Percentiles rank a stretch among this genome's conserved stretches.
Conservation (phyloP, 2,113 vertebrate genomes). For the Mormyrus lacerda region DNA sequence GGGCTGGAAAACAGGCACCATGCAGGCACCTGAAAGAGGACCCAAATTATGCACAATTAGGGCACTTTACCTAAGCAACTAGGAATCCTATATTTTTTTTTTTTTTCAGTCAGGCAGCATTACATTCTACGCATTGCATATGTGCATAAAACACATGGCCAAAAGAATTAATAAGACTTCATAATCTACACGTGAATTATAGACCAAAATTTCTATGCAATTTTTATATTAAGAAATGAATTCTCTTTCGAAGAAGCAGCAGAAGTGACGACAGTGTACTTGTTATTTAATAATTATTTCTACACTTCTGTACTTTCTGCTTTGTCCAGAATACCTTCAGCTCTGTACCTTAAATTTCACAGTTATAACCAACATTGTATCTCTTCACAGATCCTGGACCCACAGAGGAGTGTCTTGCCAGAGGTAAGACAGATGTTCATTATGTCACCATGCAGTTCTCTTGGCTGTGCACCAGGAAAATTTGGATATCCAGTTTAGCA, state of each 20-base stretch:
- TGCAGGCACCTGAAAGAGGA: background rate
- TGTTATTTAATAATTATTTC: background rate
- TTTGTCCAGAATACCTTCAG: background rate
- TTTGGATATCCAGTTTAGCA: background rate
- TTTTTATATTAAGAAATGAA: background rate
- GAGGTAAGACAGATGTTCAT: constrained; percentile 10
- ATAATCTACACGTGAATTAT: background rate
- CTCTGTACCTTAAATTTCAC: background rate
- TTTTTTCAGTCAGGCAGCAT: background rate
- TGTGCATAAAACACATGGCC: background rate
- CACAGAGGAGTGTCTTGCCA: background rate
- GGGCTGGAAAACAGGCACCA: background rate
- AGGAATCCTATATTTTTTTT: background rate
- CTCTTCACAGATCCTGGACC: constrained; percentile 13
- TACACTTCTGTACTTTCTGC: background rate
- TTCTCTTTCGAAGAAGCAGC: background rate
- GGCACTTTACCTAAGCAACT: background rate
- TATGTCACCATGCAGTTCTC: background rate
- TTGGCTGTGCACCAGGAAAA: background rate
- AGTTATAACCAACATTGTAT: background rate
- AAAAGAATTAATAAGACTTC: background rate
- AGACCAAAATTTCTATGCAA: background rate
- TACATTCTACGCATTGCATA: background rate
- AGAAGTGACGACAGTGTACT: background rate
- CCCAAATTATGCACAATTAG: background rate